Evolutionary conservation across 2,113 vertebrate genomes (phyloP).

Genomic region (Eulemur rufifrons): DNA sequence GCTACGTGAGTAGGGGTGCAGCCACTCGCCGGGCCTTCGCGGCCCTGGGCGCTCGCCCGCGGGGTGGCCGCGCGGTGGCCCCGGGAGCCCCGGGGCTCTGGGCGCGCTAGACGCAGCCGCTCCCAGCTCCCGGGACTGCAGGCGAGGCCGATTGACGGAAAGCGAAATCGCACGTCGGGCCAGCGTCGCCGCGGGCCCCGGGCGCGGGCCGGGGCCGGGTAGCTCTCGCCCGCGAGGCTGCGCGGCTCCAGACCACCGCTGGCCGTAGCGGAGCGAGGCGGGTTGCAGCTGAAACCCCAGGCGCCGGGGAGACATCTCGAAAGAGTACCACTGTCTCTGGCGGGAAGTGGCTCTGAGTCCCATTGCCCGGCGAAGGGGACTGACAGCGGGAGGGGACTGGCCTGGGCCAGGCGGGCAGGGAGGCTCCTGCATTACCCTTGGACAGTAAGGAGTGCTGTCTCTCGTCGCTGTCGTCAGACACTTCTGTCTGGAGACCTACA

Average conservation of each 20-base stretch:
- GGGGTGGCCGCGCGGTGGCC: neutral
- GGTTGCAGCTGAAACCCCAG: neutral
- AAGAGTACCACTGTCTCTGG: neutral
- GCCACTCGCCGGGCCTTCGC: neutral
- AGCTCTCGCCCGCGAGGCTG: neutral
- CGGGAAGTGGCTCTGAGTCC: neutral
- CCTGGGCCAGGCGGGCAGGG: neutral
- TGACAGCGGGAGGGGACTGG: neutral
- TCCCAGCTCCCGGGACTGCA: neutral
- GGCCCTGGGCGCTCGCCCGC: neutral
- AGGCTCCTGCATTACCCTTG: conserved; percentile 3
- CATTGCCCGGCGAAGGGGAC: neutral
- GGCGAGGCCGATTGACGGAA: conserved; percentile 3
- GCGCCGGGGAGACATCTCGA: neutral
- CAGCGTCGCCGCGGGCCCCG: neutral
- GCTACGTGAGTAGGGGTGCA: conserved; percentile 93
- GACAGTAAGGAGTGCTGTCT: neutral
- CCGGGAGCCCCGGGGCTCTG: neutral
- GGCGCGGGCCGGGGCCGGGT: neutral
- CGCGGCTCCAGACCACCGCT: neutral
- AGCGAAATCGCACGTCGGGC: conserved; percentile 40
- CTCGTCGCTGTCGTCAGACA: neutral
- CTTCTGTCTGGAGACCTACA: neutral
- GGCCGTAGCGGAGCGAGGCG: neutral
- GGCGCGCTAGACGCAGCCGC: neutral